These are phyloP conservation scores for Muscicapa striata DNA, from an alignment of 2,797 vertebrate species.

Conservation along the genomic window DNA sequence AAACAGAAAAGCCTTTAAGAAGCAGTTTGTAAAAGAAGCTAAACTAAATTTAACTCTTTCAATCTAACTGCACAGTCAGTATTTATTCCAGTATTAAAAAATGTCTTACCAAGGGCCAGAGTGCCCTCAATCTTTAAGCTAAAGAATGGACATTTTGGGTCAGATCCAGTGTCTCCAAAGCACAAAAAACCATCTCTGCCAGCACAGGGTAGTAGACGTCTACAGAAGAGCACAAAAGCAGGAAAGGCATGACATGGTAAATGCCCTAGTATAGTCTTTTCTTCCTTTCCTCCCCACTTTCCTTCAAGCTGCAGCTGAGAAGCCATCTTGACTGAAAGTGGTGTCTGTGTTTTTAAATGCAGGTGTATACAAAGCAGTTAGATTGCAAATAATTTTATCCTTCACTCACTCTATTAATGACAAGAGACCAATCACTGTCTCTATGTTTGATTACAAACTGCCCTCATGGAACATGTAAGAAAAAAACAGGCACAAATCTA, in stretches of 20 bases:
- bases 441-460: neutral
- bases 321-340: neutral
- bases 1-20: constrained; percentile 64
- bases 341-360: neutral
- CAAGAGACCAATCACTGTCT: neutral
- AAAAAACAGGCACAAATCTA: neutral
- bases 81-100: neutral
- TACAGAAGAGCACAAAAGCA: neutral
- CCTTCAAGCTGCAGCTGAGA: neutral
- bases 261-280: neutral
- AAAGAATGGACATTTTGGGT: neutral
- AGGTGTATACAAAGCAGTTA: neutral
- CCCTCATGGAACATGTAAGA: neutral
- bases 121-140: neutral
- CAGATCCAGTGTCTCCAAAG: neutral
- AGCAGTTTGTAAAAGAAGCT: neutral
- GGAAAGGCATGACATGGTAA: neutral
- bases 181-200: neutral
- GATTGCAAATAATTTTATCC: neutral
- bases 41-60: constrained; percentile 36
- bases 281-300: neutral
- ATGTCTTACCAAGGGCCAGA: neutral
- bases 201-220: neutral
- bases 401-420: neutral
- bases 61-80: neutral